Conservation (phyloP, 2,888 invertebrate genomes). For the Gerris lacustris region DNA sequence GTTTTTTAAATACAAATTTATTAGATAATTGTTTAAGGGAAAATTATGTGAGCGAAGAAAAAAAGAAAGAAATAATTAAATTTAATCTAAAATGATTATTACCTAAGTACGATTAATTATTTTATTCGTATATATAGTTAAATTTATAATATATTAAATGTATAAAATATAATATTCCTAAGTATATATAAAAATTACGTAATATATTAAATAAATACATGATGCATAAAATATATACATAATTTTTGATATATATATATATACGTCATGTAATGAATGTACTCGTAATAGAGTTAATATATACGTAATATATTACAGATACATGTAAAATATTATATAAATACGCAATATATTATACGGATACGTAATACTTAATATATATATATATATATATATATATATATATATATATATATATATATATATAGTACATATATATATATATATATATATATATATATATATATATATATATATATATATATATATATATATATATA, state of each 20-base stretch:
- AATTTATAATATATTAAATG: background rate
- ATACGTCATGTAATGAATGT: background rate
- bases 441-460: background rate
- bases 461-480: conserved; percentile 8
- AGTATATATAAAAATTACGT: background rate
- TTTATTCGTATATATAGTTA: background rate
- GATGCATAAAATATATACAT: background rate
- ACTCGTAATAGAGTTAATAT: background rate
- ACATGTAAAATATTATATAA: background rate
- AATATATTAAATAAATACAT: background rate
- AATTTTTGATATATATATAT: conserved; percentile 7
- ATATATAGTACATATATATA: conserved; percentile 1
- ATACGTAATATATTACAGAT: background rate
- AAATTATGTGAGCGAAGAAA: too few relatives aligned
- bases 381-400: background rate
- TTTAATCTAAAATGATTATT: too few relatives aligned
- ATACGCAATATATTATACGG: background rate
- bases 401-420: conserved; percentile 8
- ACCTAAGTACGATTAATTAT: too few relatives aligned
- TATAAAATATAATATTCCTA: background rate
- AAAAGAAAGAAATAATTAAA: too few relatives aligned
- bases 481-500: too few relatives aligned
- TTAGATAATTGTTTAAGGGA: too few relatives aligned
- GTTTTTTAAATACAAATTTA: too few relatives aligned
- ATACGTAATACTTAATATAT: background rate